phyloP scores from a whole-genome alignment of 2,113 vertebrate species.

The Callionymus lyra region DNA sequence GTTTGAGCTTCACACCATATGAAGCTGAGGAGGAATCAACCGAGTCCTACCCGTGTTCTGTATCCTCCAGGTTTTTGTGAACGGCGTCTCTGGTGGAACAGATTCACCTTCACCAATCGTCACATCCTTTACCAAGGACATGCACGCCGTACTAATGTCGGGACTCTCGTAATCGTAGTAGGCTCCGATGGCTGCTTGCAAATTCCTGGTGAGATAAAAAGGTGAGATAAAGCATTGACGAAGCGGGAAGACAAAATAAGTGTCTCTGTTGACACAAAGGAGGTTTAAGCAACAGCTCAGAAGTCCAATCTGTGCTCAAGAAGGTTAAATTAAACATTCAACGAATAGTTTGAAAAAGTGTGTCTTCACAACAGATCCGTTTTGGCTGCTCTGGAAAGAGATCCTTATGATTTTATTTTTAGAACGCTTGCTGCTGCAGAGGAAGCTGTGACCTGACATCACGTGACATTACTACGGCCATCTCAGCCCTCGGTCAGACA shows the following conservation, averaged over 20 bases:
- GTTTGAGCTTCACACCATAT: not conserved
- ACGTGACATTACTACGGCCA: constrained; percentile 28
- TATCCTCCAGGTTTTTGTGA: constrained; percentile 98
- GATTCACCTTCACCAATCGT: constrained; percentile 96
- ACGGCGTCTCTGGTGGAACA: constrained; percentile 90
- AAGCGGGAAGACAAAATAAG: not conserved
- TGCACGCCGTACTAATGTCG: constrained; percentile 90
- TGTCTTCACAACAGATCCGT: not conserved
- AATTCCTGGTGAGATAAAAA: constrained; percentile 74
- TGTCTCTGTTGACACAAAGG: not conserved
- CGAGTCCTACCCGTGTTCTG: constrained; percentile 80
- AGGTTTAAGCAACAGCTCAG: too few relatives aligned
- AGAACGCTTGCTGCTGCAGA: constrained; percentile 28
- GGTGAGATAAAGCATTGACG: constrained; percentile 1
- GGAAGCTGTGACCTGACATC: constrained; percentile 19
- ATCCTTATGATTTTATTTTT: constrained; percentile 42
- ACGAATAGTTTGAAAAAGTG: too few relatives aligned
- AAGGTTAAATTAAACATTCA: too few relatives aligned
- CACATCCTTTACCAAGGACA: constrained; percentile 97
- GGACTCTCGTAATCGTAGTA: constrained; percentile 99
- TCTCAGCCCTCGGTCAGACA: constrained; percentile 6
- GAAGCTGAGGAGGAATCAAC: not conserved
- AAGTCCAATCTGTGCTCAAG: too few relatives aligned
- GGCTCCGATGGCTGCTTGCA: constrained; percentile 96
- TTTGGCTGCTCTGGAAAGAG: not conserved